Percentiles rank a stretch among this genome's conserved stretches.
phyloP scores from a whole-genome alignment of 1,140 invertebrate genomes.

The Bombus sibiricus region DNA sequence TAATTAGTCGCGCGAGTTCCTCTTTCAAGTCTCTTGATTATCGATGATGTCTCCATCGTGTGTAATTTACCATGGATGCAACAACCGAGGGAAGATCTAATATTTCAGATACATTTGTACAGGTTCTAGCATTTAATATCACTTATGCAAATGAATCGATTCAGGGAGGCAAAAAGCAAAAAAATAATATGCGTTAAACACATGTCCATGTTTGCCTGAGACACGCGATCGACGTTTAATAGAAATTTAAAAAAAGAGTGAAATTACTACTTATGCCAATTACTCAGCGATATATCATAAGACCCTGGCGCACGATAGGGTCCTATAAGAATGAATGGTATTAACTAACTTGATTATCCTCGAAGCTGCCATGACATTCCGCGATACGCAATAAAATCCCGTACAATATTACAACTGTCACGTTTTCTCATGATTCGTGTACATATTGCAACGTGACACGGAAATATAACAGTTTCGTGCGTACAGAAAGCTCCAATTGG shows the following conservation, averaged over 20 bases:
- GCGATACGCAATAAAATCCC: slow-evolving; percentile 2
- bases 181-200: neutral
- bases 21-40: neutral
- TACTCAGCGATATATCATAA: neutral
- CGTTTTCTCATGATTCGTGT: neutral
- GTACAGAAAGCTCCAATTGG: neutral
- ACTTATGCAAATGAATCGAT: slow-evolving; percentile 19
- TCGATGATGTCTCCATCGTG: no score
- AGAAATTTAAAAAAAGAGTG: slow-evolving; percentile 26
- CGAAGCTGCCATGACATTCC: neutral
- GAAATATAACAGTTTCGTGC: slow-evolving; percentile 1
- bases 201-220: neutral
- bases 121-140: slow-evolving; percentile 25
- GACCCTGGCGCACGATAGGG: slow-evolving; percentile 21
- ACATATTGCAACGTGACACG: slow-evolving; percentile 10
- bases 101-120: neutral
- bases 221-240: slow-evolving; percentile 40
- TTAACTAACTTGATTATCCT: slow-evolving; percentile 28
- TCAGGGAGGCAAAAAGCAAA: neutral
- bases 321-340: neutral
- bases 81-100: slow-evolving; percentile 18
- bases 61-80: neutral
- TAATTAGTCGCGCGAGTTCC: slow-evolving; percentile 10
- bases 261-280: slow-evolving; percentile 21
- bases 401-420: neutral